Evolutionary conservation across 1,140 invertebrate species (phyloP), one percentile per base, ranked within the genome.

Genomic region (Hypsibius dujardini): DNA sequence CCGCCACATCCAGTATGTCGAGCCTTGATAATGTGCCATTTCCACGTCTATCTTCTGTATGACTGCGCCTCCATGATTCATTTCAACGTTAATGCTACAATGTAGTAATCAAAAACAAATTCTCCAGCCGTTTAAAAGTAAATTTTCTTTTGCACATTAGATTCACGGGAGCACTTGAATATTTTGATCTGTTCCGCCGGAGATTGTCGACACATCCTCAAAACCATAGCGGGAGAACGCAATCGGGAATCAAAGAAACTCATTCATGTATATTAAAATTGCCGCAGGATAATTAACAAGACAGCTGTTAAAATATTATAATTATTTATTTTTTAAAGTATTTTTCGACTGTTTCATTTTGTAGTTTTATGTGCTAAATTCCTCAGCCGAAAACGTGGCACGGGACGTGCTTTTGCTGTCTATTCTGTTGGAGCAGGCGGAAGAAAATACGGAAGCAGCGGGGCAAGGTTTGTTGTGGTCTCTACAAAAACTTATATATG

Each of bases 231-330:
- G n/a, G 50, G 7, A n/a, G 50, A 56, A 12, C 50, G 50, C 50
- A 12, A n/a, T n/a, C 7, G 50, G n/a, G n/a, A 56, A 7, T 12
- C 7, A 56, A n/a, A 56, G 7, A n/a, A n/a, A n/a, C 50, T 7
- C n/a, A n/a, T 56, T n/a, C 50, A 56, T 12, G 50, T 56, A n/a
- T n/a, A n/a, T 56, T 56, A n/a, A 56, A 56, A 56, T 56, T 56
- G 7, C 50, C 7, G 0, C 7, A 56, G 7, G 50, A 56, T n/a
- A 7, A 12, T 56, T 56, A 7, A 56, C 50, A 0, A 56, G 7
- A 12, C 7, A 12, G 50, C 50, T n/a, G 0, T 12, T 56, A 56
- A 56, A n/a, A n/a, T 12, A 7, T 56, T 12, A 56, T 7, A 12
- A 56, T 7, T 56, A n/a, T 56, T 56, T 56, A 12, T 7, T 7